Percentiles rank a stretch among this genome's conserved stretches.
phyloP scores from a whole-genome alignment of 2,113 vertebrate genomes.

The Puntigrus tetrazona region DNA sequence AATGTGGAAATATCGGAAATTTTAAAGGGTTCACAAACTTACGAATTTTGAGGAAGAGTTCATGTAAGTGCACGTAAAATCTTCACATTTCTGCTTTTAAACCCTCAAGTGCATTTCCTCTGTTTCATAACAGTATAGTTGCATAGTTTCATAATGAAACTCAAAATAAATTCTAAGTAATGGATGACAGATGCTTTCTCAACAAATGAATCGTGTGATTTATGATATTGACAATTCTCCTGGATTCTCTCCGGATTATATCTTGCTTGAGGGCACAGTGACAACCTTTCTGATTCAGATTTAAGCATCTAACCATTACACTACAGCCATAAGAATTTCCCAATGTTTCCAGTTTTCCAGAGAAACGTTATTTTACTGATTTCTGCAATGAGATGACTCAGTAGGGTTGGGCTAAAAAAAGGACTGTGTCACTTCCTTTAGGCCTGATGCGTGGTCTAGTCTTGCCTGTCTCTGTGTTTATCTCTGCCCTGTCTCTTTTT shows the following conservation, averaged over 20 bases:
- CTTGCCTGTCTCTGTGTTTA: slow-evolving; percentile 2
- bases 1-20: too few species aligned
- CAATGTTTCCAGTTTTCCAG: background rate
- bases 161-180: background rate
- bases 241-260: background rate
- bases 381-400: background rate
- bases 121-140: background rate
- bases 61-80: background rate
- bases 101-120: background rate
- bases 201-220: background rate
- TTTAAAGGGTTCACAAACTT: too few species aligned
- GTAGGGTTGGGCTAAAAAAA: background rate
- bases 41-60: background rate
- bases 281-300: background rate
- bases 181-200: background rate
- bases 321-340: background rate
- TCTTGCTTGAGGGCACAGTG: background rate
- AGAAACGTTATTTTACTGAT: background rate
- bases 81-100: background rate
- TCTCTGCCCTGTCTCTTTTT: background rate
- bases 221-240: background rate
- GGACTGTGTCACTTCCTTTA: slow-evolving; percentile 9
- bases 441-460: slow-evolving; percentile 5
- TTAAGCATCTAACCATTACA: background rate
- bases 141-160: background rate